Evolutionary conservation across 1,140 invertebrate genomes (phyloP).

Genomic region (Melanaphis sacchari): DNA sequence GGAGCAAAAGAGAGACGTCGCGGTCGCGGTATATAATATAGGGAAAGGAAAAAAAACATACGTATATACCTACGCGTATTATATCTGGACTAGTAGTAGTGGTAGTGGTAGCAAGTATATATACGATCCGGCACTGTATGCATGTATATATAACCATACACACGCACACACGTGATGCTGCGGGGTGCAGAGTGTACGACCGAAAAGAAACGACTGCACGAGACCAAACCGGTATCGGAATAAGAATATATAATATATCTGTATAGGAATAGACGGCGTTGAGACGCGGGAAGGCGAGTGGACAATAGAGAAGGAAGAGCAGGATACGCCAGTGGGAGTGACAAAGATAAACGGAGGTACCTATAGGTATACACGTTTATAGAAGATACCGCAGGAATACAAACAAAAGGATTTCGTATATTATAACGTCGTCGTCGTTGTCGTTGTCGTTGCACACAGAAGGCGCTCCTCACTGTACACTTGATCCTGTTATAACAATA

Average conservation of each 20-base stretch:
- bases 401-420: conserved; percentile 53
- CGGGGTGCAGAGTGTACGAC: neutral
- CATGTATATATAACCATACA: neutral
- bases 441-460: conserved; percentile 4
- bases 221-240: conserved; percentile 39
- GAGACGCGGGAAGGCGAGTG: neutral
- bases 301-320: neutral
- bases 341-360: neutral
- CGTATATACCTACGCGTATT: neutral
- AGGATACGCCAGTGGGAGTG: neutral
- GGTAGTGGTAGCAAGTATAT: neutral
- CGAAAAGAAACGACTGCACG: conserved; percentile 36
- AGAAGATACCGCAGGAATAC: conserved; percentile 23
- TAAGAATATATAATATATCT: neutral
- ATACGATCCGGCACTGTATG: neutral
- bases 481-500: conserved; percentile 48
- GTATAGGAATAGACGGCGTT: neutral
- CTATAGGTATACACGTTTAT: too few relatives aligned
- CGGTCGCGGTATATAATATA: neutral
- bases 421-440: conserved; percentile 36
- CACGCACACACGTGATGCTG: neutral
- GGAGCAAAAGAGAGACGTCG: conserved; percentile 15
- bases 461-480: conserved; percentile 39
- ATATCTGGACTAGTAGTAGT: neutral
- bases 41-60: neutral